A percentile compares a stretch with the other conserved stretches of the same genome.
These are phyloP conservation scores for Parauchenoglanis punctatus DNA, from an alignment of 2,797 vertebrate genomes.

Conservation along the genomic window DNA sequence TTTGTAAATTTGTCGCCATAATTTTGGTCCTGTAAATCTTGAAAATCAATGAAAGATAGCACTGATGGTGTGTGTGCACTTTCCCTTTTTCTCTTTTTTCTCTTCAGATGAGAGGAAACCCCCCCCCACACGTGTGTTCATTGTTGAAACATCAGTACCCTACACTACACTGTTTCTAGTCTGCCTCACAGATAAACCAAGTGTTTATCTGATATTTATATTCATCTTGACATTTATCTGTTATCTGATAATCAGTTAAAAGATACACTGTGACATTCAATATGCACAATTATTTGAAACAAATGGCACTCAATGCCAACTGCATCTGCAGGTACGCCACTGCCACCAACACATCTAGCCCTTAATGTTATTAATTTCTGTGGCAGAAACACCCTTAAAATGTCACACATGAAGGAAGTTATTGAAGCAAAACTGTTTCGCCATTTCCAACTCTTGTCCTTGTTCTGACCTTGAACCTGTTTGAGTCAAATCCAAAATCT, in stretches of 20 bases:
- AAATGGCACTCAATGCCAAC: background rate
- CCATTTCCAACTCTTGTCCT: background rate
- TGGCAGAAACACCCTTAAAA: background rate
- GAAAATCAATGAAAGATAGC: background rate
- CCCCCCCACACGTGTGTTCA: background rate
- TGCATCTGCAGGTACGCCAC: background rate
- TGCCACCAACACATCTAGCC: background rate
- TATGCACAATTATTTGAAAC: background rate
- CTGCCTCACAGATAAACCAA: background rate
- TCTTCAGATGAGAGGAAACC: conserved; percentile 12
- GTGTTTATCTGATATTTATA: no score
- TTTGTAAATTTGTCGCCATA: background rate
- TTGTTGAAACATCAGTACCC: background rate
- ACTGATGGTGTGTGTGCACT: background rate
- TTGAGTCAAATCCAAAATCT: background rate
- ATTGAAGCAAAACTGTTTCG: background rate
- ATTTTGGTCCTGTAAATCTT: background rate
- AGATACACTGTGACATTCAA: background rate
- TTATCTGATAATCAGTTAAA: background rate
- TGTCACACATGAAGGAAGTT: background rate
- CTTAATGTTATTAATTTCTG: background rate
- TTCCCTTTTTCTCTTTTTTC: background rate
- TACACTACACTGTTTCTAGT: background rate
- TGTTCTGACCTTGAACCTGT: background rate
- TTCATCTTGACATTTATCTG: no score